Evolutionary conservation across 2,888 invertebrate genomes (phyloP).

Genomic region (Bombylius discolor): DNA sequence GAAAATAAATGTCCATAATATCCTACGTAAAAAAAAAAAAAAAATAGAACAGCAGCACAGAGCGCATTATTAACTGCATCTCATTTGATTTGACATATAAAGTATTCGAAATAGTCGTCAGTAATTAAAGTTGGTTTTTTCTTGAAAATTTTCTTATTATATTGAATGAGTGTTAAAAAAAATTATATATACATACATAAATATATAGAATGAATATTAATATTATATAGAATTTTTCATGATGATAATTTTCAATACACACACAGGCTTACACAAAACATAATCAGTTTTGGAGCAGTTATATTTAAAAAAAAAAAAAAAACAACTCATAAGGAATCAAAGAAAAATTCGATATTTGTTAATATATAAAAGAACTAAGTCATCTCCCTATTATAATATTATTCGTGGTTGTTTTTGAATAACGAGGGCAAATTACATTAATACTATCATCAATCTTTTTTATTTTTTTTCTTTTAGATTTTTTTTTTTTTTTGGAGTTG

Average conservation of each 20-base stretch:
- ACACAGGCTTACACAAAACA: background rate
- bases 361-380: background rate
- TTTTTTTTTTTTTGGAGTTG: background rate
- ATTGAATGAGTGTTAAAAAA: conserved; percentile 1
- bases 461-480: background rate
- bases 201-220: too few species aligned
- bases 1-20: conserved; percentile 6
- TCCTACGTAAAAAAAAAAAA: background rate
- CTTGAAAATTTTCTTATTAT: background rate
- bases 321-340: background rate
- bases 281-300: background rate
- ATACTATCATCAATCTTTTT: conserved; percentile 13
- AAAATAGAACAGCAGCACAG: background rate
- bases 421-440: conserved; percentile 13
- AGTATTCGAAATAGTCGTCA: background rate
- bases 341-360: background rate
- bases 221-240: background rate
- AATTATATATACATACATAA: too few species aligned
- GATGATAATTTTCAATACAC: too few species aligned
- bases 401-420: conserved; percentile 6
- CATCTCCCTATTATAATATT: background rate
- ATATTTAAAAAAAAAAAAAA: conserved; percentile 1
- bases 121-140: conserved; percentile 2
- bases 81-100: conserved; percentile 4
- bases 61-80: conserved; percentile 2